phyloP scores from a whole-genome alignment of 2,888 invertebrate species.

The Malacosoma neustria region DNA sequence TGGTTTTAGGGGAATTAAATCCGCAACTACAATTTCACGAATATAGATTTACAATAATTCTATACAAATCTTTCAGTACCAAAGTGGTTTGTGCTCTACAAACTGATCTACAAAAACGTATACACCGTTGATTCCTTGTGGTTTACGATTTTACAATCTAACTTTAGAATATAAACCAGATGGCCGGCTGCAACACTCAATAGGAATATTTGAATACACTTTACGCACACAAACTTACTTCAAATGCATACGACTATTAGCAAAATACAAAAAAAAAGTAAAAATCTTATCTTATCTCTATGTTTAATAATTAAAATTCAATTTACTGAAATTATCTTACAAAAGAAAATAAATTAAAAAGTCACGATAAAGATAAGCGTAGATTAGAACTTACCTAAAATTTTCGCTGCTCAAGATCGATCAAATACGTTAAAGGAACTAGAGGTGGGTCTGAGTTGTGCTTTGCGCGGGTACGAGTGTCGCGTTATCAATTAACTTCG shows the following conservation, averaged over 20 bases:
- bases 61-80: constrained; percentile 1
- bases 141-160: constrained; percentile 73
- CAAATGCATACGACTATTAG: constrained; percentile 12
- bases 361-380: constrained; percentile 9
- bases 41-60: not conserved
- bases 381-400: constrained; percentile 26
- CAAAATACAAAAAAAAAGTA: constrained; percentile 12
- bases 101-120: constrained; percentile 45
- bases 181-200: constrained; percentile 62
- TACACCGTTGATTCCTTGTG: constrained; percentile 50
- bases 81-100: constrained; percentile 22
- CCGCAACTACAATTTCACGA: not conserved
- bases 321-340: too few relatives aligned
- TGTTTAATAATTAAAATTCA: too few relatives aligned
- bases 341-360: constrained; percentile 11
- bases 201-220: constrained; percentile 53
- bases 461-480: constrained; percentile 33
- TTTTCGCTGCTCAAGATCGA: constrained; percentile 28
- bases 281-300: too few relatives aligned
- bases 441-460: constrained; percentile 27
- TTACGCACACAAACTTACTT: constrained; percentile 23
- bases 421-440: constrained; percentile 25
- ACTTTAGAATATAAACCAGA: constrained; percentile 74
- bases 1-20: not conserved
- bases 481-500: constrained; percentile 55